Evolutionary conservation across 1,140 invertebrate genomes (phyloP), one percentile per base, ranked within the genome.

Genomic region (Aphaenogaster floridana): DNA sequence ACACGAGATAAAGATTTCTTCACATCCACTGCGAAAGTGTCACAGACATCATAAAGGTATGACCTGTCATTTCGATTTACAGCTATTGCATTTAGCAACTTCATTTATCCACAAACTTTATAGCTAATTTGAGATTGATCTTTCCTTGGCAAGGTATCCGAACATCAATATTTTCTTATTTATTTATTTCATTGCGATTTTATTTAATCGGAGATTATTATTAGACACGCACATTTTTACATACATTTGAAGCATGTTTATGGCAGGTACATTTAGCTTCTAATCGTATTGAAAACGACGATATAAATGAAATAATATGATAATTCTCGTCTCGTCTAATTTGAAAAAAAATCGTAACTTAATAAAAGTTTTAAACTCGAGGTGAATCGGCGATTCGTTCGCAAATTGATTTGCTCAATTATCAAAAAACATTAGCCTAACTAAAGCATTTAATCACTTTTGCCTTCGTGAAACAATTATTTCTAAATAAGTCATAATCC

Each of bases 301-400:
- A 71, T 59, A 13, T 17, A 64, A 79, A 79, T 66, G 9, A 36
- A 59, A 72, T 48, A 15, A 59, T 71, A 61, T 15, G 15, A 61
- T 66, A 39, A 42, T 83, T 72, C 52, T 36, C 28, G 11, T 57
- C 7, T 11, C 57, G n/a, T 71, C 15, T 48, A 59, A 83, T 59
- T 28, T 83, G 42, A 78, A 28, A 28, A 28, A 28, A 28, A 88
- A 80, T 66, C 39, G 72, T 66, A 71, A 50, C 52, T 76, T 88
- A 85, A 87, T 61, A 74, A 76, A 28, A 54, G 34, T 72, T 74
- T 80, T 85, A 54, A 80, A 63, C 85, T 83, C n/a, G 54, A 45
- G 45, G 15, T 63, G 50, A 87, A 59, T 79, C 42, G 52, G 36
- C 63, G 5, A 52, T 88, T 72, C 45, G 61, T 28, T 63, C 36